These are phyloP conservation scores for Drosophila mojavensis DNA, from an alignment of 1,140 invertebrate species.

Conservation along the genomic window DNA sequence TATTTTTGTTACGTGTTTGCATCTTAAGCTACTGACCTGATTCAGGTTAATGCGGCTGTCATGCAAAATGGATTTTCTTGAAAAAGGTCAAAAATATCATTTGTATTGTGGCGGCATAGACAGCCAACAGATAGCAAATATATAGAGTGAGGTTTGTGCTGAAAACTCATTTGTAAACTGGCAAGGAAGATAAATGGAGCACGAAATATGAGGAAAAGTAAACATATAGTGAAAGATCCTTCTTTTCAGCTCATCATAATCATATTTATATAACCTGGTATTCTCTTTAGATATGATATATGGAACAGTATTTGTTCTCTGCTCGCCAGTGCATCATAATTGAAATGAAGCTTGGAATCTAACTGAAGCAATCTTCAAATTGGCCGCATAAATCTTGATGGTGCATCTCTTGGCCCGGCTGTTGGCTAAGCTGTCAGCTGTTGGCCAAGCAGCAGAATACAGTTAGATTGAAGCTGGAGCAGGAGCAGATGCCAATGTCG, in stretches of 20 bases:
- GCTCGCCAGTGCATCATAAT: background rate
- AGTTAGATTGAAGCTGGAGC: slow-evolving; percentile 49
- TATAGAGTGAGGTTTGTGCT: background rate
- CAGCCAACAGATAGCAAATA: slow-evolving; percentile 36
- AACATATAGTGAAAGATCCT: too few relatives aligned
- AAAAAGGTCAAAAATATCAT: slow-evolving; percentile 43
- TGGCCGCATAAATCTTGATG: slow-evolving; percentile 68
- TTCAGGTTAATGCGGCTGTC: slow-evolving; percentile 13
- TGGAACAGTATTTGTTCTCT: too few relatives aligned
- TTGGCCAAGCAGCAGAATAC: slow-evolving; percentile 38
- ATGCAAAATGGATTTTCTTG: slow-evolving; percentile 49
- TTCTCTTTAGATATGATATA: too few relatives aligned
- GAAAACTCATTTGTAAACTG: background rate
- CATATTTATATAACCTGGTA: too few relatives aligned
- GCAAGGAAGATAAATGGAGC: slow-evolving; percentile 2
- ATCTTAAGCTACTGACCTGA: slow-evolving; percentile 5
- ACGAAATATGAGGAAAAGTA: background rate
- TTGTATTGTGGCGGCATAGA: slow-evolving; percentile 47
- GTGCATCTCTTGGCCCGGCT: slow-evolving; percentile 58
- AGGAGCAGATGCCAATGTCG: slow-evolving; percentile 51
- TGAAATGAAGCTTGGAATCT: slow-evolving; percentile 17
- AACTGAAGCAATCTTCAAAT: slow-evolving; percentile 41
- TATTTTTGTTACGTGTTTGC: background rate
- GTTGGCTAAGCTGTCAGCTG: slow-evolving; percentile 53
- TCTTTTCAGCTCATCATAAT: slow-evolving; percentile 11